Percentiles rank a stretch among this genome's conserved stretches.
phyloP scores from a whole-genome alignment of 2,113 vertebrate genomes.

The Mobula hypostoma region DNA sequence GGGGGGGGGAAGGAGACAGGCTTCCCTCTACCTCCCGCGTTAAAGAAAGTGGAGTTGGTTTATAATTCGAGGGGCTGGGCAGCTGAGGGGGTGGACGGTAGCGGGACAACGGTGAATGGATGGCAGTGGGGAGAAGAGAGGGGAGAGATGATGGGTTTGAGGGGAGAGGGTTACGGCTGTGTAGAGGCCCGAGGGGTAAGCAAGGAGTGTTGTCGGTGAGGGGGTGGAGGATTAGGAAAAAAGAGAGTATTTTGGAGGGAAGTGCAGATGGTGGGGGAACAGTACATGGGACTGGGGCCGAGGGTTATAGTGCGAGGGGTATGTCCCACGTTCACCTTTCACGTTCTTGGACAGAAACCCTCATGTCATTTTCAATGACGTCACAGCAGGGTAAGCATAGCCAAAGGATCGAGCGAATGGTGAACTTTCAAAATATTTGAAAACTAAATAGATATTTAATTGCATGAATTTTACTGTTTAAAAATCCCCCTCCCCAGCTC shows the following conservation, averaged over 20 bases:
- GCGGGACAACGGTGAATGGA: background rate
- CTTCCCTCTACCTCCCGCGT: too few relatives aligned
- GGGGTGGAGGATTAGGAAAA: background rate
- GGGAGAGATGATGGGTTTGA: background rate
- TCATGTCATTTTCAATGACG: background rate
- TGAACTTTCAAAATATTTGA: slow-evolving; percentile 33
- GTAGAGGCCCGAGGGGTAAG: background rate
- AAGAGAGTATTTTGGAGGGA: too few relatives aligned
- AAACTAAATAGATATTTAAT: slow-evolving; percentile 9
- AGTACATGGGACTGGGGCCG: too few relatives aligned
- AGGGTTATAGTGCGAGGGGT: background rate
- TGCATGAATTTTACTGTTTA: background rate
- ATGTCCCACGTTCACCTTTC: background rate
- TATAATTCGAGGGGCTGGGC: too few relatives aligned
- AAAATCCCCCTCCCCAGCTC: background rate
- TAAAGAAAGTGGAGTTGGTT: too few relatives aligned
- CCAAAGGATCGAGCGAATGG: background rate
- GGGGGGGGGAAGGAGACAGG: background rate
- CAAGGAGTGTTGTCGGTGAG: background rate
- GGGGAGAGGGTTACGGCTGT: background rate
- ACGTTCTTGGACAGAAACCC: too few relatives aligned
- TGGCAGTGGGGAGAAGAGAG: background rate
- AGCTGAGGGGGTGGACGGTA: background rate
- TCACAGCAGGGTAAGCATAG: slow-evolving; percentile 22
- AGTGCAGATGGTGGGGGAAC: background rate